A percentile compares a stretch with the other conserved stretches of the same genome.
phyloP scores from a whole-genome alignment of 2,113 vertebrate genomes.

The Austrofundulus limnaeus region DNA sequence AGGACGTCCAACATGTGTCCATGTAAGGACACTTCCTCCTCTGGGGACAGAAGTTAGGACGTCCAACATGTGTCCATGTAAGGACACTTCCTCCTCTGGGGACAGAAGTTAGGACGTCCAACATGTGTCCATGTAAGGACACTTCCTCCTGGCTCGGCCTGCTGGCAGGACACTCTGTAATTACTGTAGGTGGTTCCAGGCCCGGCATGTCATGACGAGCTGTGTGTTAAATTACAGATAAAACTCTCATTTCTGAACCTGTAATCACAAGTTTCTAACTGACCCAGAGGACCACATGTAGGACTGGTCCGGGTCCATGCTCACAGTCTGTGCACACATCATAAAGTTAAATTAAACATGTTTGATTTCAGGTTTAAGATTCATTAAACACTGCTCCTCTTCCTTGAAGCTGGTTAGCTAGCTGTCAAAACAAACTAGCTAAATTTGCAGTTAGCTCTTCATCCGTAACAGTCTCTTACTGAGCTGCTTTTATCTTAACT shows the following conservation, averaged over 20 bases:
- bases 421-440: too few relatives aligned
- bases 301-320: too few relatives aligned
- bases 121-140: slow-evolving; percentile 65
- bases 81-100: slow-evolving; percentile 64
- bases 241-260: slow-evolving; percentile 37
- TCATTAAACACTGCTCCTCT: too few relatives aligned
- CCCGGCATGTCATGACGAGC: slow-evolving; percentile 20
- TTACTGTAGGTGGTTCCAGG: slow-evolving; percentile 55
- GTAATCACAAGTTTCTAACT: slow-evolving; percentile 46
- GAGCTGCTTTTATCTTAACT: too few relatives aligned
- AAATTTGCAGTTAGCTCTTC: too few relatives aligned
- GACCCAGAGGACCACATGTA: slow-evolving; percentile 3
- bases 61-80: slow-evolving; percentile 60
- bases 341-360: too few relatives aligned
- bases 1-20: slow-evolving; percentile 10
- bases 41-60: slow-evolving; percentile 33
- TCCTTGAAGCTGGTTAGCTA: too few relatives aligned
- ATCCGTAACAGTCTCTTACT: too few relatives aligned
- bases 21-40: too few relatives aligned
- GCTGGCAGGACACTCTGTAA: slow-evolving; percentile 59
- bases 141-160: slow-evolving; percentile 47
- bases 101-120: slow-evolving; percentile 17
- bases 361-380: too few relatives aligned
- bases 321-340: too few relatives aligned
- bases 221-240: slow-evolving; percentile 52